These are phyloP conservation scores for Ciconia maguari DNA, from an alignment of 2,113 vertebrate genomes.

Conservation along the genomic window DNA sequence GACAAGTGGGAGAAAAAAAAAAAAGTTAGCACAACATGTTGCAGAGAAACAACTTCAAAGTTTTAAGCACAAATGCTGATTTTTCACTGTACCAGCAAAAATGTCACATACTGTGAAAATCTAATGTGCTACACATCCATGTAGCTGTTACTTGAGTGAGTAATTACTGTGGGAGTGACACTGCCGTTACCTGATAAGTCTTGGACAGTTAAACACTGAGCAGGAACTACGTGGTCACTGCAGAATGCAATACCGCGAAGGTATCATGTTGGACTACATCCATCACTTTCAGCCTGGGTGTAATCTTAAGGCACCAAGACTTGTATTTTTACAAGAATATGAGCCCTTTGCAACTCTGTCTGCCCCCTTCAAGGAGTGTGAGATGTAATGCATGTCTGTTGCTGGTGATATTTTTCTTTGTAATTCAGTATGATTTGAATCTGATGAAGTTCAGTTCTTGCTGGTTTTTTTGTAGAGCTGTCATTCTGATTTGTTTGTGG, in stretches of 20 bases:
- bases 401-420: background rate
- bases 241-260: background rate
- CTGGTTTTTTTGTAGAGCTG: background rate
- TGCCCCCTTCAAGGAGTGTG: background rate
- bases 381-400: background rate
- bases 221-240: background rate
- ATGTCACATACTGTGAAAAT: conserved; percentile 10
- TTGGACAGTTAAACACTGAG: background rate
- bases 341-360: background rate
- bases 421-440: conserved; percentile 18
- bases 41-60: background rate
- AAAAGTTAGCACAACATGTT: background rate
- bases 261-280: background rate
- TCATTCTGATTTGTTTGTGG: conserved; percentile 4
- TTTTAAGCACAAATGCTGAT: background rate
- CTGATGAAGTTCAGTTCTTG: background rate
- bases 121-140: background rate
- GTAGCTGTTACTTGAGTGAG: background rate
- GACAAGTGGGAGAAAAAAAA: conserved; percentile 5
- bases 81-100: background rate
- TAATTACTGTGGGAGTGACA: background rate
- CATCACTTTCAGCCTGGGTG: background rate
- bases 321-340: background rate
- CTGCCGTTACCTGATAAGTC: background rate
- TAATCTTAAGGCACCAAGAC: background rate